Evolutionary conservation across 2,888 invertebrate genomes (phyloP), one percentile per base, ranked within the genome.

Genomic region (Lithosia quadra): DNA sequence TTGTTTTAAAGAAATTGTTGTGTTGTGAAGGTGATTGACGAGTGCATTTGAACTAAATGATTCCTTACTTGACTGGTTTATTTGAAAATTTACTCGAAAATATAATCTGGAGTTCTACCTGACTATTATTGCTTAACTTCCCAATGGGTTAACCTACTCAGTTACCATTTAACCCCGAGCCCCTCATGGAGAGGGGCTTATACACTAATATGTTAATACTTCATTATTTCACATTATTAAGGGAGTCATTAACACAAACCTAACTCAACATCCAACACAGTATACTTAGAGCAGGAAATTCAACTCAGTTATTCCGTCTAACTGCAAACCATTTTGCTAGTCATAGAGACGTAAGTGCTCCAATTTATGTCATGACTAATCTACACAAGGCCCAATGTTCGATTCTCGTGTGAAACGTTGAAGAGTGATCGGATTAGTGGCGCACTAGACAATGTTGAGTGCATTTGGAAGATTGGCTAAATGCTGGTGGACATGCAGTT

Each of bases 371-470:
- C 85, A 80, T 75, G 84, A 81, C 81, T 87, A 87, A 90, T 89
- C 89, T 85, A 83, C 78, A 81, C 78, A 85, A 81, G 75, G 80
- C 65, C 75, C 74, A 71, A 75, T 79, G 83, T 85, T 85, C 83
- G 84, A 82, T 81, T 82, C 84, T 80, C 84, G 76, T 84, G 82
- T 81, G 86, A 85, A 86, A 82, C 80, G 81, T 71, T 76, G 81
- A 83, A 85, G 84, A 85, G 83, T 85, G 88, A 90, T 90, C 85
- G 85, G 89, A 91, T 90, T 90, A 88, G 74, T 79, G 82, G 67
- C 75, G 68, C 75, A 60, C 69, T 65, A 67, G 28, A 57, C 58
- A 57, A 21, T 65, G 61, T 58, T 64, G 57, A 56, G 56, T 63
- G 57, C 65, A 63, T 77, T 63, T 73, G 72, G 63, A 36, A 78